phyloP scores from a whole-genome alignment of 30 jellyfish, hydroid and myxozoan species.

The Hydra vulgaris region DNA sequence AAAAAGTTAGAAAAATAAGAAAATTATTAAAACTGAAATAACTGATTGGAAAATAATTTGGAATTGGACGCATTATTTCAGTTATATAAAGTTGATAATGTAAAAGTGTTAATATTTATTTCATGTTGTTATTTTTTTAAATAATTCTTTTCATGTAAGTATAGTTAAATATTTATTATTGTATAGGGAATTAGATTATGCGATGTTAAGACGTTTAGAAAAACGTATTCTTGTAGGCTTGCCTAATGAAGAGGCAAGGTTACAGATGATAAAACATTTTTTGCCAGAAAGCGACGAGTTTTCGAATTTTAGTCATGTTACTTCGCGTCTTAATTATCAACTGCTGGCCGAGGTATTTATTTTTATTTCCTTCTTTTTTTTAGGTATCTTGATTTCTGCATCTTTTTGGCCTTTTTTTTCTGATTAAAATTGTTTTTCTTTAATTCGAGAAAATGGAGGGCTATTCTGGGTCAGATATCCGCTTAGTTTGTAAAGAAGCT shows the following conservation, averaged over 20 bases:
- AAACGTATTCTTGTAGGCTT: constrained; percentile 73
- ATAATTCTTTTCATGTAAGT: background rate
- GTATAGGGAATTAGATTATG: constrained; percentile 87
- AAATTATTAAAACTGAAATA: no score
- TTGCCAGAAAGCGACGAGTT: constrained; percentile 36
- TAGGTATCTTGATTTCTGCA: background rate
- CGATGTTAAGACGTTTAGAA: constrained; percentile 86
- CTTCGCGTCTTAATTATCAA: constrained; percentile 44
- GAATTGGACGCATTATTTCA: no score
- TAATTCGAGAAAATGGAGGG: constrained; percentile 55
- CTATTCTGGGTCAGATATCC: constrained; percentile 86
- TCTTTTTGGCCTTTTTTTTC: background rate
- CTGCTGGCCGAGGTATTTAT: constrained; percentile 47
- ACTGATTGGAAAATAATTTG: no score
- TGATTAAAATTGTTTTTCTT: background rate
- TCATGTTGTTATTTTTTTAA: background rate
- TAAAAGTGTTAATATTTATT: no score
- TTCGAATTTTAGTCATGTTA: constrained; percentile 27
- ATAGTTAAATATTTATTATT: background rate
- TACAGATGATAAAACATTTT: constrained; percentile 65
- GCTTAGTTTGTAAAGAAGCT: constrained; percentile 86
- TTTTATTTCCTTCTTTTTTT: background rate
- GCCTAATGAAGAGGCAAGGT: constrained; percentile 74
- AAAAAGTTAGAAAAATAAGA: no score
- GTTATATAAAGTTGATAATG: no score